Evolutionary conservation across 2,888 invertebrate genomes (phyloP), one percentile per base, ranked within the genome.

Genomic region (Xylota segnis): DNA sequence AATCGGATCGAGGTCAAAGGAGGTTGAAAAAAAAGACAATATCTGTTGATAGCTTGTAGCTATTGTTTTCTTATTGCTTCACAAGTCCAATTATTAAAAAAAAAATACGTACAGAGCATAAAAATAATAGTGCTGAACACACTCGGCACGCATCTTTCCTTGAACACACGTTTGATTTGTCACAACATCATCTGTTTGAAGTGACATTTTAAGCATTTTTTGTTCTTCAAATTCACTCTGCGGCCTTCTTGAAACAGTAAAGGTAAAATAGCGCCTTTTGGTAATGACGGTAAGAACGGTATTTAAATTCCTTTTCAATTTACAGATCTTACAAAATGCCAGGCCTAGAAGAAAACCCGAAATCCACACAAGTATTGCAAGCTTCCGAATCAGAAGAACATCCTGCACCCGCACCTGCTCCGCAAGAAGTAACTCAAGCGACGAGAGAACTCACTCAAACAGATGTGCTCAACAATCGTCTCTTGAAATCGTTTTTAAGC

Each of bases 361-460:
- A 87, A 59, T 59, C 84, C 58, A 23, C 74, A 14, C 54, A 50
- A 56, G 32, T 63, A 14, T 12, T 27, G 40, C 66, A 37, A 16
- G n/a, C 43, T 32, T 18, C 37, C 72, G 79, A 83, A 23, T 9
- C 16, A 23, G 68, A 58, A 10, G 37, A 63, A 18, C 56, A 61
- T n/a, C 34, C 54, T 86, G 74, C 16, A 23, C 37, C 37, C 10
- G 1, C 12, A 10, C 37, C 37, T 10, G 3, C 12, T 1, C 58
- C 23, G 40, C 79, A 65, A 37, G 89, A 88, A n/a, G 78, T 72
- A 0, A 87, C 89, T 40, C 68, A 83, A 1, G 87, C 88, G 1
- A 76, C 84, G 5, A 88, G 91, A 1, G 91, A 91, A 88, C 29
- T 90, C 32, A 91, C 91, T 3, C 92, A 91, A 89, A 91, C 91